Evolutionary conservation across 2,888 invertebrate species (phyloP), one percentile per base, ranked within the genome.

Genomic region (Blastobasis adustella): DNA sequence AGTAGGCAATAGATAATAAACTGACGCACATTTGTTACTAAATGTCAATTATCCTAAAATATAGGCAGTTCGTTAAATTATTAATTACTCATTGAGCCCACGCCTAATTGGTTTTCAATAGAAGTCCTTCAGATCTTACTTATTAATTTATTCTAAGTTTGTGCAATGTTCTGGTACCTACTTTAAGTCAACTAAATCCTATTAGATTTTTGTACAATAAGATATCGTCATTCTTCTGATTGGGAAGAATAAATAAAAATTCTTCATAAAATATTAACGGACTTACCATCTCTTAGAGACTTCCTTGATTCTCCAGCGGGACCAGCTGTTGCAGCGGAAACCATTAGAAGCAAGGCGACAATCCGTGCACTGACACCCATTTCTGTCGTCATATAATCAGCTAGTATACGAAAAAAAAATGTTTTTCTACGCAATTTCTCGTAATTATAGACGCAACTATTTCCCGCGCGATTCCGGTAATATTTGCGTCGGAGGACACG

Each of bases 321-420:
- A 62, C 76, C 75, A 64, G 85, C 85, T 56, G 71, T 63, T 49
- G 74, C 78, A 53, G 74, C 73, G 61, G 83, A 77, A 70, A 85
- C 65, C 66, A 84, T 69, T 45, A 85, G 73, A 69, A 84, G 73
- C 63, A 79, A 63, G 64, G 78, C 65, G 64, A 68, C 61, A 77
- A 82, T 82, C 81, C 82, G 76, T 66, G 74, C 87, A 86, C 87
- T 79, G 67, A 71, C 84, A 86, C 83, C 81, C 87, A 88, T 87
- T 69, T 72, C 78, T 62, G 54, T 23, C 23, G 23, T 23, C 23
- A 23, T 23, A 23, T 2, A 23, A 23, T 23, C 23, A 23, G 23
- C 23, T 23, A 23, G 23, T 2, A 23, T 23, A 2, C 23, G 23
- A 1, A 23, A 23, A 23, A 23, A 23, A 23, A 23, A 23, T 58